Evolutionary conservation across 1,140 invertebrate species (phyloP).

Genomic region (Drosophila kohkoa): DNA sequence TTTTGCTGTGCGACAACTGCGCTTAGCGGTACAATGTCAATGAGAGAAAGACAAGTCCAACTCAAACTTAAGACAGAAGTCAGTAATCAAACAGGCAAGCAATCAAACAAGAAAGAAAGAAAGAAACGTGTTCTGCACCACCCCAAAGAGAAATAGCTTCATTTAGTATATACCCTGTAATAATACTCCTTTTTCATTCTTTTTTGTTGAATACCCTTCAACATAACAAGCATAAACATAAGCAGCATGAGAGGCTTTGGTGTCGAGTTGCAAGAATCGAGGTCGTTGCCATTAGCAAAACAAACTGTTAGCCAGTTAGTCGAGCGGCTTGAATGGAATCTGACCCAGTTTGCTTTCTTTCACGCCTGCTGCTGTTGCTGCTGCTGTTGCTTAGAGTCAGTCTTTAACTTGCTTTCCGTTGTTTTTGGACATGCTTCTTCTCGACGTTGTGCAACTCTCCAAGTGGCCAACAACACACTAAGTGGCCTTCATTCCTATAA

Average conservation of each 20-base stretch:
- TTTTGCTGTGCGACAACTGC: slow-evolving; percentile 37
- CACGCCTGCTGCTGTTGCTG: slow-evolving; percentile 29
- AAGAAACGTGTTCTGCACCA: slow-evolving; percentile 63
- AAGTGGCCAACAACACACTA: slow-evolving; percentile 41
- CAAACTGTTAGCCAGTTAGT: slow-evolving; percentile 52
- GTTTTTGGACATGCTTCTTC: slow-evolving; percentile 47
- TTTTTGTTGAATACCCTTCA: neutral
- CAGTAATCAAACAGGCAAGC: no score
- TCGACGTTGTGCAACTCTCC: slow-evolving; percentile 52
- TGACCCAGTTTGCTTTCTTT: slow-evolving; percentile 81
- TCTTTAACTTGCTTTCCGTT: slow-evolving; percentile 46
- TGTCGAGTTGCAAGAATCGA: slow-evolving; percentile 24
- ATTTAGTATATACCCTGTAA: slow-evolving; percentile 17
- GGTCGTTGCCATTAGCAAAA: slow-evolving; percentile 50
- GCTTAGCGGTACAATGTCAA: slow-evolving; percentile 72
- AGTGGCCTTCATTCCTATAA: slow-evolving; percentile 68
- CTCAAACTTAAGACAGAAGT: no score
- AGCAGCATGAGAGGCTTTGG: neutral
- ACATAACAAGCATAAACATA: neutral
- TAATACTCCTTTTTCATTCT: neutral
- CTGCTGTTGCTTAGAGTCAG: slow-evolving; percentile 21
- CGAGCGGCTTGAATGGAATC: slow-evolving; percentile 73
- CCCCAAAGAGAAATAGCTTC: slow-evolving; percentile 39
- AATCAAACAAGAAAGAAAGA: neutral
- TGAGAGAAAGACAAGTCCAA: neutral